Conservation (phyloP, 92 coral and sea anemone genomes). For the Palythoa heliodiscus region DNA sequence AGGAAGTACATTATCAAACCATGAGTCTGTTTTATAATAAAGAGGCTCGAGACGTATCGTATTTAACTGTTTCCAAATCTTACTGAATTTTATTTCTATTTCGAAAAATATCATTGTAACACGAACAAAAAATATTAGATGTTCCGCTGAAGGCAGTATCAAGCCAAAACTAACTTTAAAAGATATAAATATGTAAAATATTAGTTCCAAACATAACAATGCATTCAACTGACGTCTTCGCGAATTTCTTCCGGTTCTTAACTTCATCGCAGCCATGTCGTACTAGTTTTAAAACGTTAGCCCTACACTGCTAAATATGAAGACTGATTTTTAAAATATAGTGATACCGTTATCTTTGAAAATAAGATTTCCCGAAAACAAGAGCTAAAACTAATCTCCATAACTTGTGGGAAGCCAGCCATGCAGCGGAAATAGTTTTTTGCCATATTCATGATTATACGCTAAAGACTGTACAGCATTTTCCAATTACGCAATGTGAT, state of each 20-base stretch:
- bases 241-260: slow-evolving; percentile 1
- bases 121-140: too few relatives aligned
- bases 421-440: background rate
- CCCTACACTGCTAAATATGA: background rate
- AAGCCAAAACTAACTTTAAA: background rate
- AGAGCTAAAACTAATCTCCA: background rate
- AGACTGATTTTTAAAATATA: background rate
- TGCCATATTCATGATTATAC: background rate
- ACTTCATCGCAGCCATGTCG: background rate
- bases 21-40: background rate
- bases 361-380: background rate
- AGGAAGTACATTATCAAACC: background rate
- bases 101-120: too few relatives aligned
- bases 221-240: background rate
- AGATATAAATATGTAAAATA: background rate
- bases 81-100: too few relatives aligned
- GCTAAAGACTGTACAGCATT: background rate
- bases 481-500: background rate
- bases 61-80: too few relatives aligned
- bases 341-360: background rate
- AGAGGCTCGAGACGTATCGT: background rate
- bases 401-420: background rate
- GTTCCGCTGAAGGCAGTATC: too few relatives aligned
- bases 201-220: background rate
- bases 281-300: background rate